These are phyloP conservation scores for Columba guinea DNA, from an alignment of 2,797 vertebrate genomes.

Conservation along the genomic window DNA sequence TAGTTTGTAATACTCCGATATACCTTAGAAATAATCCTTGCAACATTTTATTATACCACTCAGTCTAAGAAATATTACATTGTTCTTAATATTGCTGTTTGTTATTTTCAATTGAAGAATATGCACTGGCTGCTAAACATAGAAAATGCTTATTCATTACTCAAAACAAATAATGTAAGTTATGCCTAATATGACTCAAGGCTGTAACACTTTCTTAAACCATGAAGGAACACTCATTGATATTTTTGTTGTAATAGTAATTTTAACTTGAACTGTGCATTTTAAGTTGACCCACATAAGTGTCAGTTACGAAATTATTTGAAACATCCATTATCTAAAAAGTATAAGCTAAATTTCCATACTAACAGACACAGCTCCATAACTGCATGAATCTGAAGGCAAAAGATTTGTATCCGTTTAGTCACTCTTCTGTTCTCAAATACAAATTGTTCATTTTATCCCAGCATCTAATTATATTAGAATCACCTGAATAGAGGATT, in stretches of 20 bases:
- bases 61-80: background rate
- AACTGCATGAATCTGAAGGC: background rate
- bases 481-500: background rate
- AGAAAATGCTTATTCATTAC: background rate
- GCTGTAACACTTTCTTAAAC: background rate
- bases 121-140: background rate
- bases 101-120: conserved; percentile 5
- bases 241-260: background rate
- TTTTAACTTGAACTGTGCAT: background rate
- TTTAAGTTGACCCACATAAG: background rate
- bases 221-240: background rate
- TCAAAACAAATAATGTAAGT: background rate
- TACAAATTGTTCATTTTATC: background rate
- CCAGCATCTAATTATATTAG: background rate
- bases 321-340: background rate
- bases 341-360: background rate
- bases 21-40: background rate
- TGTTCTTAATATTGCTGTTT: background rate
- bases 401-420: background rate
- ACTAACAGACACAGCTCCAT: background rate
- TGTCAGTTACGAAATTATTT: background rate
- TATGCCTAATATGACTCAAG: background rate
- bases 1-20: background rate
- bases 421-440: background rate
- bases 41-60: background rate